Evolutionary conservation across 2,888 invertebrate species (phyloP).

Genomic region (Siphonodentalium dalli): DNA sequence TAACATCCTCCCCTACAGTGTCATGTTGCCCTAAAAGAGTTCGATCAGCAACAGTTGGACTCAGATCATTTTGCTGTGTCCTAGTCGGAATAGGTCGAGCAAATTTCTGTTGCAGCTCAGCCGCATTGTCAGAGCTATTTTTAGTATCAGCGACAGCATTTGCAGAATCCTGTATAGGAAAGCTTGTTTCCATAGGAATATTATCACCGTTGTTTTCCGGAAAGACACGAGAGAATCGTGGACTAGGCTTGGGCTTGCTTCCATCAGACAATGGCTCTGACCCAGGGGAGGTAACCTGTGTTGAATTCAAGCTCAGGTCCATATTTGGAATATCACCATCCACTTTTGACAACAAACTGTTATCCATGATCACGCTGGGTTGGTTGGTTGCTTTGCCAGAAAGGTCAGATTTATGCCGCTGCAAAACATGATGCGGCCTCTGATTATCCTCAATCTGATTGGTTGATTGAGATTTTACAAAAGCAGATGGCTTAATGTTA

Average conservation of each 20-base stretch:
- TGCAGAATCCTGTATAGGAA: too few relatives aligned
- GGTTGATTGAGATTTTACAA: conserved; percentile 60
- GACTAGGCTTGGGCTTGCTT: conserved; percentile 53
- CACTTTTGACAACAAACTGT: too few relatives aligned
- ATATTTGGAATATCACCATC: too few relatives aligned
- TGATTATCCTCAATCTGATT: conserved; percentile 49
- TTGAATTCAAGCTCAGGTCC: too few relatives aligned
- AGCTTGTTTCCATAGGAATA: conserved; percentile 3
- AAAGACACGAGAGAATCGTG: conserved; percentile 50
- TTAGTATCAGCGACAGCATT: too few relatives aligned
- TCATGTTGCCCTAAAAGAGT: conserved; percentile 37
- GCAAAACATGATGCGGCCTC: conserved; percentile 50
- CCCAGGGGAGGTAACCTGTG: conserved; percentile 6
- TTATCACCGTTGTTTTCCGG: conserved; percentile 38
- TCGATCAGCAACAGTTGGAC: conserved; percentile 36
- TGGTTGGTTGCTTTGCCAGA: too few relatives aligned
- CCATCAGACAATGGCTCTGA: conserved; percentile 10
- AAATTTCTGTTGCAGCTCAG: neutral
- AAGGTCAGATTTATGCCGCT: conserved; percentile 60
- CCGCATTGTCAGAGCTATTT: neutral
- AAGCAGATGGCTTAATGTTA: conserved; percentile 56
- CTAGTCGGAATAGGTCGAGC: conserved; percentile 2
- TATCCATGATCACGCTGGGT: too few relatives aligned
- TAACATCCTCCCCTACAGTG: conserved; percentile 29
- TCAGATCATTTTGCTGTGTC: conserved; percentile 24